phyloP scores from a whole-genome alignment of 2,113 vertebrate species.

The Myotis brandtii region DNA sequence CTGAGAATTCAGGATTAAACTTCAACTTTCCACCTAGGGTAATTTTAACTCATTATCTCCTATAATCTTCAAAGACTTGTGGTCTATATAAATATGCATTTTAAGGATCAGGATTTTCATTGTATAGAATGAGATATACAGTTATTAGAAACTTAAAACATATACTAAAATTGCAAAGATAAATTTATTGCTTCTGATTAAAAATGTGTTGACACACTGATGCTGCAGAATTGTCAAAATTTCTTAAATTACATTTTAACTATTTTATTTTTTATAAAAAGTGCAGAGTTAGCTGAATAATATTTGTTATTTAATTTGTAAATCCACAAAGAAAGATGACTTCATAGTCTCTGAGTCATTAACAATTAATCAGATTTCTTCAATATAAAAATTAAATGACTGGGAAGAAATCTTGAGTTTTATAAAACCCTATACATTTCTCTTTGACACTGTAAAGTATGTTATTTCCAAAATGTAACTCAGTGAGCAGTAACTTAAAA shows the following conservation, averaged over 20 bases:
- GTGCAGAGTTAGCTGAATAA: background rate
- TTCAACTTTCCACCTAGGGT: slow-evolving; percentile 43
- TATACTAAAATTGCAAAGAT: slow-evolving; percentile 6
- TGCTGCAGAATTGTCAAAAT: background rate
- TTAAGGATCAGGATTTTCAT: slow-evolving; percentile 45
- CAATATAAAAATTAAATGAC: background rate
- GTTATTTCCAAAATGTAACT: slow-evolving; percentile 64
- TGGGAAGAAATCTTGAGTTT: slow-evolving; percentile 16
- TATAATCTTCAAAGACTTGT: slow-evolving; percentile 63
- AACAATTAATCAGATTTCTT: slow-evolving; percentile 50
- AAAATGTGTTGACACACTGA: background rate
- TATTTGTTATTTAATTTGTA: slow-evolving; percentile 49
- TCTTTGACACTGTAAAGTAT: slow-evolving; percentile 44
- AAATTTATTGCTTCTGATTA: background rate
- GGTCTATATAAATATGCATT: slow-evolving; percentile 12
- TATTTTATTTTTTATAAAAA: slow-evolving; percentile 36
- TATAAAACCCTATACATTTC: slow-evolving; percentile 26
- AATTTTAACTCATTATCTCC: slow-evolving; percentile 64
- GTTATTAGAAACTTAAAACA: slow-evolving; percentile 33
- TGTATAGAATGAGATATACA: background rate
- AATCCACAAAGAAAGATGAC: slow-evolving; percentile 42
- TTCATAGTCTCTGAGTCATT: slow-evolving; percentile 45
- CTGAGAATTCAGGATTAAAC: slow-evolving; percentile 15
- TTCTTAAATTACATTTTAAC: slow-evolving; percentile 1
- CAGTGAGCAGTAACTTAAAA: slow-evolving; percentile 64